phyloP scores from a whole-genome alignment of 2,888 invertebrate genomes.

The Oscheius sp. region DNA sequence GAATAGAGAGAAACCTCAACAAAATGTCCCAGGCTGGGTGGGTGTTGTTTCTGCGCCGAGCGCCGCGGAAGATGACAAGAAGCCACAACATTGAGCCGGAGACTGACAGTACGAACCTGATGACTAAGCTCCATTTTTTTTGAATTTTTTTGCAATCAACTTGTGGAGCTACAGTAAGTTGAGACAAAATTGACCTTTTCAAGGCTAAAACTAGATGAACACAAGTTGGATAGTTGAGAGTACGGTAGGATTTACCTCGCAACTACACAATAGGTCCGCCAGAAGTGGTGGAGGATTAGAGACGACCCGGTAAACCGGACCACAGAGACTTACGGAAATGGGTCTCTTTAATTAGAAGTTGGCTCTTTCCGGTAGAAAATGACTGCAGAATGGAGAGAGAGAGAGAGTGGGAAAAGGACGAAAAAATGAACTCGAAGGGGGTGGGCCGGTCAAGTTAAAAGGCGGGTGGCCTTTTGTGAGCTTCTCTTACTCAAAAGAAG shows the following conservation, averaged over 20 bases:
- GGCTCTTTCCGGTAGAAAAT: not conserved
- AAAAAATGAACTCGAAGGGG: not conserved
- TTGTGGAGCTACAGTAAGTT: not conserved
- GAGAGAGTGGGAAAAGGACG: not conserved
- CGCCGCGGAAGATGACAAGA: conserved; percentile 21
- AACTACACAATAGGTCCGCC: conserved; percentile 14
- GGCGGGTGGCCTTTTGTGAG: not conserved
- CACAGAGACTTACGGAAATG: too few species aligned
- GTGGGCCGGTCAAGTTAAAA: not conserved
- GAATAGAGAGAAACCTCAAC: not conserved
- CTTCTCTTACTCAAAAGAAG: not conserved
- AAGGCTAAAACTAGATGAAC: too few species aligned
- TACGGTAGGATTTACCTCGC: conserved; percentile 17
- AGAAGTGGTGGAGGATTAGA: conserved; percentile 27
- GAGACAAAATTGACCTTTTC: too few species aligned
- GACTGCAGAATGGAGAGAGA: not conserved
- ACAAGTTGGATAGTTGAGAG: too few species aligned
- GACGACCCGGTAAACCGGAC: conserved; percentile 12
- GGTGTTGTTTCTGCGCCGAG: conserved; percentile 19
- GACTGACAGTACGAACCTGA: conserved; percentile 16
- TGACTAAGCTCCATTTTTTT: too few species aligned
- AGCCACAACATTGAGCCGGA: conserved; percentile 24
- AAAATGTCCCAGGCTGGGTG: not conserved
- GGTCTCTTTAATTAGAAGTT: too few species aligned
- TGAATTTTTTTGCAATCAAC: not conserved